These are phyloP conservation scores for Polydrusus pterygomalis DNA, from an alignment of 2,888 invertebrate genomes.

Conservation along the genomic window DNA sequence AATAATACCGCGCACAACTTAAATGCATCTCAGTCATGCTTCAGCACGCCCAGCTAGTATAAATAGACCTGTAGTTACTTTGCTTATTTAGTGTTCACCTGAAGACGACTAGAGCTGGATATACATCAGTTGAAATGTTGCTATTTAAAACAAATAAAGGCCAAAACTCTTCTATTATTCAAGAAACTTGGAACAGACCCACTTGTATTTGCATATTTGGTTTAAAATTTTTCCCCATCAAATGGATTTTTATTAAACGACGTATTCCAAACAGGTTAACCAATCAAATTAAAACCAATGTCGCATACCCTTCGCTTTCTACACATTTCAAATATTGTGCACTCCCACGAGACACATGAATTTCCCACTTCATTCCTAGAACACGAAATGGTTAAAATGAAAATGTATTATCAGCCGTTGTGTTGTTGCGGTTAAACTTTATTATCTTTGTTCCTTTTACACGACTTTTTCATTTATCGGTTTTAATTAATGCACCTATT, in stretches of 20 bases:
- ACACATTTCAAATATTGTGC: slow-evolving; percentile 23
- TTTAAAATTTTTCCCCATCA: background rate
- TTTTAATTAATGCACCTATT: slow-evolving; percentile 7
- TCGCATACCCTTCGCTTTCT: background rate
- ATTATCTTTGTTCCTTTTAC: slow-evolving; percentile 28
- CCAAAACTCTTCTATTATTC: too few species aligned
- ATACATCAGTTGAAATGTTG: too few species aligned
- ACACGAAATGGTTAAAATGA: slow-evolving; percentile 26
- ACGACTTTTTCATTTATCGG: background rate
- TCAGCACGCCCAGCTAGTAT: too few species aligned
- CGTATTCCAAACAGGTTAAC: slow-evolving; percentile 8
- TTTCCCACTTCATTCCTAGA: slow-evolving; percentile 32
- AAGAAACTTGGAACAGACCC: too few species aligned
- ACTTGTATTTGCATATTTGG: too few species aligned
- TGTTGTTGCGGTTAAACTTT: slow-evolving; percentile 39
- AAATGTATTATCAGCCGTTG: slow-evolving; percentile 33
- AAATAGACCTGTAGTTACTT: too few species aligned
- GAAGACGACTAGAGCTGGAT: too few species aligned
- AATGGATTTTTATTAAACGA: background rate
- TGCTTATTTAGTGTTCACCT: too few species aligned
- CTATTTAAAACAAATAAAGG: too few species aligned
- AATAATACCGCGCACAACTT: too few species aligned
- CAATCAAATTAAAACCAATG: slow-evolving; percentile 15
- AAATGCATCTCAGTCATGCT: too few species aligned
- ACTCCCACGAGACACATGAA: slow-evolving; percentile 15